These are phyloP conservation scores for Poeciliopsis infans DNA, from an alignment of 2,797 vertebrate species.

Conservation along the genomic window DNA sequence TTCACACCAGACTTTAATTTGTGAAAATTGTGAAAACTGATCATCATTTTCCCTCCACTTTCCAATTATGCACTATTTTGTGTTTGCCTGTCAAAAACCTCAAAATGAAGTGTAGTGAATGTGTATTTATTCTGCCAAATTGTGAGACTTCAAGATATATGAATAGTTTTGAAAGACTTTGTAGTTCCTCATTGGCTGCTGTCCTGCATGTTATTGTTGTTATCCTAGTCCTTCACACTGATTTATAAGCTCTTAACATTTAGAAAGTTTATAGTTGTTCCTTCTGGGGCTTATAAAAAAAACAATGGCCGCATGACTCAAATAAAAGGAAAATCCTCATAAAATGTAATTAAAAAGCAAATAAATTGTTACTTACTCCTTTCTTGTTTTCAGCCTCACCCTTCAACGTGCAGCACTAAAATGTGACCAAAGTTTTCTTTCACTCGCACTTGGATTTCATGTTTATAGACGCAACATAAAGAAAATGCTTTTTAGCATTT, in stretches of 20 bases:
- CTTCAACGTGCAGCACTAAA: not conserved
- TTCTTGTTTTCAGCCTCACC: conserved; percentile 1
- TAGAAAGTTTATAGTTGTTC: conserved; percentile 3
- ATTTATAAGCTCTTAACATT: conserved; percentile 4
- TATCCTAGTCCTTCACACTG: not conserved
- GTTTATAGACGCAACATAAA: not conserved
- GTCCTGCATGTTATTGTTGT: not conserved
- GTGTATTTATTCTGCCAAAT: not conserved
- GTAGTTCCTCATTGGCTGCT: not conserved
- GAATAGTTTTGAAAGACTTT: not conserved
- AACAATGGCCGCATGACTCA: not conserved
- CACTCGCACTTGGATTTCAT: not conserved
- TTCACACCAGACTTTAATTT: not conserved
- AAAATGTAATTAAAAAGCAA: not conserved
- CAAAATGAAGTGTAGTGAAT: not conserved
- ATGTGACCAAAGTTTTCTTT: not conserved
- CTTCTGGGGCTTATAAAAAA: conserved; percentile 3
- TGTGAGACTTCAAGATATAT: not conserved
- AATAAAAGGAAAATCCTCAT: not conserved
- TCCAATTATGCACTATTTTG: not conserved
- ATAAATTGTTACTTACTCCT: not conserved
- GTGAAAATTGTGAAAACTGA: not conserved
- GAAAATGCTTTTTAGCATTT: not conserved
- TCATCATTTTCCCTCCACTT: not conserved
- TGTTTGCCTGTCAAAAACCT: not conserved